A percentile compares a stretch with the other conserved stretches of the same genome.
Evolutionary conservation across 2,797 vertebrate genomes (phyloP).

Genomic region (Vultur gryphus): DNA sequence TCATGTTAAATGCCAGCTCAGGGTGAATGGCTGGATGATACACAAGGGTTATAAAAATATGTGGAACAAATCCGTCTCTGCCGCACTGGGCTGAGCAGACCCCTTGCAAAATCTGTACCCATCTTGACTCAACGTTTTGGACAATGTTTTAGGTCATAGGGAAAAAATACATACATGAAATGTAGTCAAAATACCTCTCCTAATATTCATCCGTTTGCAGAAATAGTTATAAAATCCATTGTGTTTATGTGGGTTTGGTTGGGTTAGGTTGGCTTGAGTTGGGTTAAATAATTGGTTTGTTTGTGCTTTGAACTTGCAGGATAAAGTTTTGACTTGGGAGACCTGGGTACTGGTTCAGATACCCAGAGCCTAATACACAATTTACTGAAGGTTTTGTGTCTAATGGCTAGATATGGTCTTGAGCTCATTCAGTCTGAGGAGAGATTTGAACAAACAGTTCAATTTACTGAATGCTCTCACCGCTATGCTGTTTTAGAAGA

Average conservation of each 20-base stretch:
- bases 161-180: neutral
- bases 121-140: neutral
- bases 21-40: neutral
- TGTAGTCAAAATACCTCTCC: neutral
- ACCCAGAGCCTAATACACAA: neutral
- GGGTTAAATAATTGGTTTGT: neutral
- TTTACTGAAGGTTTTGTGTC: neutral
- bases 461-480: neutral
- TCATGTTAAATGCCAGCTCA: neutral
- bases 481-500: neutral
- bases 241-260: neutral
- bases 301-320: neutral
- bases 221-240: neutral
- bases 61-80: neutral
- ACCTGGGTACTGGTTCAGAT: neutral
- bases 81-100: accelerated
- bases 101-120: neutral
- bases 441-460: neutral
- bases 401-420: neutral
- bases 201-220: neutral
- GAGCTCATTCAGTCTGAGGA: neutral
- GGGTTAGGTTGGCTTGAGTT: neutral
- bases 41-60: neutral
- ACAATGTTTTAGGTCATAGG: neutral
- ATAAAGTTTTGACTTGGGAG: neutral